Percentiles rank a stretch among this genome's conserved stretches.
phyloP scores from a whole-genome alignment of 2,797 vertebrate species.

The Novumbra hubbsi region DNA sequence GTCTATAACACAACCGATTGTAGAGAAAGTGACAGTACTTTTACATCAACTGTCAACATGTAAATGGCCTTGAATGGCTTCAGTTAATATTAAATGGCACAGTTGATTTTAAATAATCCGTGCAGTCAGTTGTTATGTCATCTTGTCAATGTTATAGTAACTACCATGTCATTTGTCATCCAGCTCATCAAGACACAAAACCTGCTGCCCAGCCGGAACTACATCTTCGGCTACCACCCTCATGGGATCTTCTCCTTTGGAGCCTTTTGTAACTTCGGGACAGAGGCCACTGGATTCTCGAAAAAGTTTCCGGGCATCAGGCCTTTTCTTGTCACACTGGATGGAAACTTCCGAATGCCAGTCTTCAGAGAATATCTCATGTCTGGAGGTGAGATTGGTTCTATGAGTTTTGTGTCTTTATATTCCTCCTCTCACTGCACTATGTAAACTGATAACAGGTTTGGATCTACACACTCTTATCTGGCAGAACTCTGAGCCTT shows the following conservation, averaged over 20 bases:
- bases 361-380: slow-evolving; percentile 94
- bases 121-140: not conserved
- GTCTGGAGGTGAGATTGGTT: slow-evolving; percentile 86
- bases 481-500: slow-evolving; percentile 60
- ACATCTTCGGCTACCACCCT: slow-evolving; percentile 95
- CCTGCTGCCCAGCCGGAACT: slow-evolving; percentile 90
- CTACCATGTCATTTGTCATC: slow-evolving; percentile 44
- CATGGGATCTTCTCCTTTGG: slow-evolving; percentile 95
- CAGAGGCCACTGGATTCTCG: slow-evolving; percentile 90
- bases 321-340: slow-evolving; percentile 90
- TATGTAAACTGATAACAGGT: slow-evolving; percentile 29
- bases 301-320: slow-evolving; percentile 94
- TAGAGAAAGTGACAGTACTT: too few relatives aligned
- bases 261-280: slow-evolving; percentile 97
- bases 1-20: too few relatives aligned
- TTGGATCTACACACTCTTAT: slow-evolving; percentile 20
- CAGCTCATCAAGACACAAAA: slow-evolving; percentile 96
- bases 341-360: slow-evolving; percentile 93
- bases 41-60: too few relatives aligned
- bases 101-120: too few relatives aligned
- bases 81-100: too few relatives aligned
- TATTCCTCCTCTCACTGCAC: not conserved
- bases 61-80: too few relatives aligned
- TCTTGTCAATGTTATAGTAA: not conserved
- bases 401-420: not conserved